Evolutionary conservation across 2,888 invertebrate genomes (phyloP).

Genomic region (Choristoneura rosaceana): DNA sequence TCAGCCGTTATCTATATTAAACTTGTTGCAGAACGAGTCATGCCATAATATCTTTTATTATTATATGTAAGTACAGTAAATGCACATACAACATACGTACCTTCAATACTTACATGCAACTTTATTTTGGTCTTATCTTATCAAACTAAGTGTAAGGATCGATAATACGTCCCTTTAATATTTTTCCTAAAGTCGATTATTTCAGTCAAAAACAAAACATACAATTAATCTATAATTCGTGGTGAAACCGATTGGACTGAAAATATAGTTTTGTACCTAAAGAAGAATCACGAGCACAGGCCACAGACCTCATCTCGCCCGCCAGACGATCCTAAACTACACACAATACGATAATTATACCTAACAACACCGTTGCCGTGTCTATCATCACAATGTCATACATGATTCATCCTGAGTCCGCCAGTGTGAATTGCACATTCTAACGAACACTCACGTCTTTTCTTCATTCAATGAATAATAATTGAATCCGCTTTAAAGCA

Average conservation of each 20-base stretch:
- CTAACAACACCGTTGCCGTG: constrained; percentile 57
- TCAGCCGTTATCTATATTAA: constrained; percentile 43
- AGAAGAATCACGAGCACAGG: constrained; percentile 53
- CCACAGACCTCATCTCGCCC: constrained; percentile 52
- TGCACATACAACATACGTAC: constrained; percentile 5
- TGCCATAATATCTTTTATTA: constrained; percentile 11
- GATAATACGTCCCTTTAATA: constrained; percentile 1
- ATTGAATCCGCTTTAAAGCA: constrained; percentile 31
- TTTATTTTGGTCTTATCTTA: constrained; percentile 22
- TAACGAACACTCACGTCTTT: constrained; percentile 51
- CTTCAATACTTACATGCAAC: not conserved
- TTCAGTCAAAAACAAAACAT: constrained; percentile 2
- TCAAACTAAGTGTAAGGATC: constrained; percentile 17
- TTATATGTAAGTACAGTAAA: constrained; percentile 1
- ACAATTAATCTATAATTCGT: constrained; percentile 40
- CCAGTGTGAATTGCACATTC: constrained; percentile 44
- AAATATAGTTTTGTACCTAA: constrained; percentile 50
- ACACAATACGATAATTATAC: constrained; percentile 57
- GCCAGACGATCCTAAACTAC: constrained; percentile 58
- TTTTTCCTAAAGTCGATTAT: constrained; percentile 7
- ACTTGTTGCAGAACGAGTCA: constrained; percentile 37
- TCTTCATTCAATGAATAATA: constrained; percentile 28
- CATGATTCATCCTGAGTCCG: constrained; percentile 61
- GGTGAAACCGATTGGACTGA: constrained; percentile 48
- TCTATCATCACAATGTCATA: constrained; percentile 56